A percentile compares a stretch with the other conserved stretches of the same genome.
phyloP scores from a whole-genome alignment of 2,888 invertebrate genomes.

The Tenthredo scrophulariae region DNA sequence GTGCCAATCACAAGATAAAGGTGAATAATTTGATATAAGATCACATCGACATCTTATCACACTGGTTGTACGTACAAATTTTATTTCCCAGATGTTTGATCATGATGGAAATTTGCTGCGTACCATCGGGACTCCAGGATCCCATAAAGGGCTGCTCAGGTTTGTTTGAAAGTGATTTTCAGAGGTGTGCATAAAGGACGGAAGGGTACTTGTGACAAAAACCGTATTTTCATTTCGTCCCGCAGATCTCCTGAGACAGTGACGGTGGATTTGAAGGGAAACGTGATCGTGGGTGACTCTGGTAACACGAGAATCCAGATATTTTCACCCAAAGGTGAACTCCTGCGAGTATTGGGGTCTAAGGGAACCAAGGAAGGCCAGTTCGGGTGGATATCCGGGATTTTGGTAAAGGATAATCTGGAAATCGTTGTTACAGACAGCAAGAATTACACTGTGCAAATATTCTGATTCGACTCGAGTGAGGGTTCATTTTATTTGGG shows the following conservation, averaged over 20 bases:
- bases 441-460: conserved; percentile 79
- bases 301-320: conserved; percentile 89
- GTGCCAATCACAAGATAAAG: conserved; percentile 86
- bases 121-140: conserved; percentile 63
- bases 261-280: conserved; percentile 86
- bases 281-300: conserved; percentile 89
- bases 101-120: conserved; percentile 62
- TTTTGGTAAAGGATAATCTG: conserved; percentile 81
- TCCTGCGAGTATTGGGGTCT: conserved; percentile 84
- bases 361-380: conserved; percentile 79
- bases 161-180: conserved; percentile 43
- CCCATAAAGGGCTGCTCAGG: conserved; percentile 62
- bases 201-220: neutral
- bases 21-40: conserved; percentile 60
- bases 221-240: too few relatives aligned
- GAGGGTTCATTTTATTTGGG: neutral
- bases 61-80: neutral
- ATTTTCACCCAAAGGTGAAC: conserved; percentile 85
- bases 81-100: conserved; percentile 65
- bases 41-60: neutral
- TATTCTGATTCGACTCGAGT: conserved; percentile 69
- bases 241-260: conserved; percentile 86
- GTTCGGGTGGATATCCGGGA: conserved; percentile 86
- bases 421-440: conserved; percentile 84
- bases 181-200: too few relatives aligned